These are phyloP conservation scores for Montipora capitata DNA, from an alignment of 92 coral and sea anemone genomes.

Conservation along the genomic window DNA sequence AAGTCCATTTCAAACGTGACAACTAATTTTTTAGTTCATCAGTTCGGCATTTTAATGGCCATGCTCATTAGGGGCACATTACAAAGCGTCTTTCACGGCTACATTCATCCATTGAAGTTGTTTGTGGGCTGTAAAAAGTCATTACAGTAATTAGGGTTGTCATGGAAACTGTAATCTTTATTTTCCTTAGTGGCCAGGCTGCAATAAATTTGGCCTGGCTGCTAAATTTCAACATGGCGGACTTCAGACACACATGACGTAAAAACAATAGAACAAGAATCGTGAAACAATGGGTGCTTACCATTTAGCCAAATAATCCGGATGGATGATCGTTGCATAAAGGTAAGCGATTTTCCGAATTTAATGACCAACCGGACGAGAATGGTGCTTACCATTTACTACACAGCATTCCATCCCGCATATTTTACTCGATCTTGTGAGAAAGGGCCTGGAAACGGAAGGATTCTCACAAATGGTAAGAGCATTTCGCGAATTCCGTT, in stretches of 20 bases:
- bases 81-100: constrained; percentile 13
- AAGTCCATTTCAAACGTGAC: constrained; percentile 22
- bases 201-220: constrained; percentile 1
- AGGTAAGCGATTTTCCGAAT: too few relatives aligned
- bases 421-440: too few relatives aligned
- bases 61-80: background rate
- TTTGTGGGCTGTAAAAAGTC: background rate
- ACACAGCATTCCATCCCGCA: too few relatives aligned
- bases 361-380: too few relatives aligned
- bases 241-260: background rate
- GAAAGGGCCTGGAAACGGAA: too few relatives aligned
- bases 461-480: too few relatives aligned
- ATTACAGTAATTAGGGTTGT: constrained; percentile 36
- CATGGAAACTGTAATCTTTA: constrained; percentile 26
- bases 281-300: too few relatives aligned
- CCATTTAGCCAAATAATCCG: too few relatives aligned
- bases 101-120: background rate
- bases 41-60: background rate
- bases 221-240: constrained; percentile 48
- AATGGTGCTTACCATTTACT: too few relatives aligned
- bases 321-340: too few relatives aligned
- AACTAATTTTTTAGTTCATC: background rate
- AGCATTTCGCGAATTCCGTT: too few relatives aligned
- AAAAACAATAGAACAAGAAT: too few relatives aligned
- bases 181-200: constrained; percentile 26